Evolutionary conservation across 1,140 invertebrate species (phyloP), one percentile per base, ranked within the genome.

Genomic region (Cotesia chilonis): DNA sequence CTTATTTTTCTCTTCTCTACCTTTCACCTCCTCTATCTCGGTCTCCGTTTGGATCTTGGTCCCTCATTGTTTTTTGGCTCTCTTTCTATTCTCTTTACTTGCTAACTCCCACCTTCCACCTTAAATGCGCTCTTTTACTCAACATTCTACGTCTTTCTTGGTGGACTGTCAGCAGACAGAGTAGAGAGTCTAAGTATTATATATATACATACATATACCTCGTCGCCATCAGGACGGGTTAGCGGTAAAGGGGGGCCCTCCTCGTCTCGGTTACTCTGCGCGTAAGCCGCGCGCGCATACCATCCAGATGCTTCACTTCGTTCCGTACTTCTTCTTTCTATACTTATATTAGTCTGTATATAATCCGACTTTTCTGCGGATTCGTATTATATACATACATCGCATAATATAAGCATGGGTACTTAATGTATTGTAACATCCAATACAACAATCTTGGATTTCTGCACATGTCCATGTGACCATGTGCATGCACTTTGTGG

Each of bases 291-390:
- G 55, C 59, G 38, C 73, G 70, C 74, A 64, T 72, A 67, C 75
- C 71, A 75, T 75, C 74, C 77, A 79, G 79, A 79, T 79, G 79
- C 76, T 80, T 72, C 74, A 71, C 69, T 47, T 47, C 69, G 78
- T 68, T 78, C 72, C 61, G 75, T 78, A 78, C 74, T 72, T 78
- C 71, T 66, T 28, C 28, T 28, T 28, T 28, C 28, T 28, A 28
- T 28, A 28, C 28, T 28, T 28, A 28, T 28, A 28, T 28, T 28
- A 28, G 0, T 28, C 28, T 28, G 28, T 28, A 28, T 28, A 28
- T 28, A 28, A 28, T 35, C 57, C 36, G 5, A 7, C 20, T 64
- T 55, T 35, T 68, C 37, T 72, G 72, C 64, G 72, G 57, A 59
- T 59, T 20, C 57, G 17, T 59, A 59, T 59, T 9, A 59, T 17